Percentiles rank a stretch among this genome's conserved stretches.
These are phyloP conservation scores for Notechis scutatus DNA, from an alignment of 2,113 vertebrate genomes.

Conservation along the genomic window DNA sequence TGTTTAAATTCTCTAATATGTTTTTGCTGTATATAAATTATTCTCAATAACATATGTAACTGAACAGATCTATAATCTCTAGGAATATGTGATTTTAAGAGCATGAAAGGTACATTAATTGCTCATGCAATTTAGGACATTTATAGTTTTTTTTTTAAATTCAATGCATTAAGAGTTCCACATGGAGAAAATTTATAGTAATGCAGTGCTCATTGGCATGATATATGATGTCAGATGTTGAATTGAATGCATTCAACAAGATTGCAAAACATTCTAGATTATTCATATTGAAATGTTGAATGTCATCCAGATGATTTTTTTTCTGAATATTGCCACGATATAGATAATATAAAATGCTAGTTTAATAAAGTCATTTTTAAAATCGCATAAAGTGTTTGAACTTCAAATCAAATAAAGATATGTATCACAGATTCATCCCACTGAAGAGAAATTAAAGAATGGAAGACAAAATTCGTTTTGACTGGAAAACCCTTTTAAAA, in stretches of 20 bases:
- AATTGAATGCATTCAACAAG: constrained; percentile 53
- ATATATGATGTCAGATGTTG: constrained; percentile 65
- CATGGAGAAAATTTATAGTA: constrained; percentile 61
- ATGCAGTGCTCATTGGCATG: constrained; percentile 63
- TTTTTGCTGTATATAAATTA: constrained; percentile 56
- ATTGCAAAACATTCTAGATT: constrained; percentile 52
- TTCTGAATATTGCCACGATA: constrained; percentile 54
- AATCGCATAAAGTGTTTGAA: constrained; percentile 8
- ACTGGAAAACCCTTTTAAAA: not conserved
- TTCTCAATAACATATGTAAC: constrained; percentile 55
- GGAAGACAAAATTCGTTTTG: constrained; percentile 1
- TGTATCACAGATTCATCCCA: not conserved
- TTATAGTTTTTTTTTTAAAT: constrained; percentile 57
- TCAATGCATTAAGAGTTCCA: constrained; percentile 52
- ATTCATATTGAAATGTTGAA: constrained; percentile 58
- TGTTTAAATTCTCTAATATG: constrained; percentile 62
- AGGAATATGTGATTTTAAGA: constrained; percentile 65
- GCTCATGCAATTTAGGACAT: constrained; percentile 60
- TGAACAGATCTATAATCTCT: constrained; percentile 57
- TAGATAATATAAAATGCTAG: constrained; percentile 61
- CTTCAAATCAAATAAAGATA: not conserved
- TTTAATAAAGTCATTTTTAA: constrained; percentile 59
- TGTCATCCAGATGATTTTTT: constrained; percentile 54
- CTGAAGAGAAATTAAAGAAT: not conserved
- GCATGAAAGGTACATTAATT: constrained; percentile 71